Percentiles rank a stretch among this genome's conserved stretches.
phyloP scores from a whole-genome alignment of 2,113 vertebrate species.

The Anseranas semipalmata region DNA sequence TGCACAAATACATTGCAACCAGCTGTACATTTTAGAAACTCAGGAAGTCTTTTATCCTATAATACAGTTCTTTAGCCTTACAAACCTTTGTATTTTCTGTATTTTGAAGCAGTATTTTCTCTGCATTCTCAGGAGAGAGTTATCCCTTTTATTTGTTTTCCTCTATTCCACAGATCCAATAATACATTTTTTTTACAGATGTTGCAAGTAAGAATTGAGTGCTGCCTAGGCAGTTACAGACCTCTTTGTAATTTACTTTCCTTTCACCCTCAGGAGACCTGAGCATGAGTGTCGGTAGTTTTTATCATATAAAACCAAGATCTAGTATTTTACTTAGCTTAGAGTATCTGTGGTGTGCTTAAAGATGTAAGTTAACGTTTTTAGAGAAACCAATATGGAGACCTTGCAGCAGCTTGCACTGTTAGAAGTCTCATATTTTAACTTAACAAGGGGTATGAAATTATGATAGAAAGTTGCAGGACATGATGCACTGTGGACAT shows the following conservation, averaged over 20 bases:
- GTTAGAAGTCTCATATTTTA: constrained; percentile 2
- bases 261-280: background rate
- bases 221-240: background rate
- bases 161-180: background rate
- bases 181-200: background rate
- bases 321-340: constrained; percentile 5
- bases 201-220: constrained; percentile 16
- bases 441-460: background rate
- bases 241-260: constrained; percentile 7
- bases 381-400: background rate
- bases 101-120: background rate
- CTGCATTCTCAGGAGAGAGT: background rate
- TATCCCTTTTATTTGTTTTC: constrained; percentile 1
- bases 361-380: background rate
- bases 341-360: background rate
- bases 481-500: background rate
- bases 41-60: background rate
- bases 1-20: background rate
- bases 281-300: background rate
- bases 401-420: background rate
- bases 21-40: background rate
- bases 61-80: background rate
- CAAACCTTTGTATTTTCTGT: background rate
- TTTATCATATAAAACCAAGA: constrained; percentile 6
- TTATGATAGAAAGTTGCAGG: background rate